Base-by-base conservation (phyloP, 2,113 vertebrate genomes). In the Burhinus bistriatus region DNA sequence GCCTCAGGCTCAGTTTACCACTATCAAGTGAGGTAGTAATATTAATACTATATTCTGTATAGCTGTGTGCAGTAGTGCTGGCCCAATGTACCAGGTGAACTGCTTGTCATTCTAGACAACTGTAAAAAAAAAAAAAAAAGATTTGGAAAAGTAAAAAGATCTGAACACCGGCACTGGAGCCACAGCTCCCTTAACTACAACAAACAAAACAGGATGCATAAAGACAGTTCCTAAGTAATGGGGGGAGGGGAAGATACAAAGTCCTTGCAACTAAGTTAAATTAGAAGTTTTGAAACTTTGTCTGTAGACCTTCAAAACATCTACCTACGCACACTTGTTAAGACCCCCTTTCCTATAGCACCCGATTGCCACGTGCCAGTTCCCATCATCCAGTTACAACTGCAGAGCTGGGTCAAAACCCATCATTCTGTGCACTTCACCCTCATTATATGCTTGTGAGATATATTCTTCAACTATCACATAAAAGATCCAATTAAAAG, bases 401-500 rank as follows among this genome's bases (percentile, higher is more conserved):
- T 4, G 2, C 22, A 86, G 66, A 91, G 16, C 15, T 76, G 36
- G 42, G 72, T 82, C 65, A 92, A 92, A 92, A 23, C 14, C 25
- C 76, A 82, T 52, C 23, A 57, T 52, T 72, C 65, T 75, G 27
- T 78, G 40, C n/a, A 62, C 17, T 78, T 81, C 61, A 90, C 29
- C 54, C 94, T 55, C 0, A 0, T 52, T 70, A 73, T 25, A 45
- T 68, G 32, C 42, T 66, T 91, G n/a, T 73, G 91, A 87, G 25
- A 92, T 47, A 73, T 49, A 86, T 0, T 54, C 40, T 77, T 77
- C 11, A 14, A 87, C 52, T 64, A 36, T 44, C 51, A 71, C 29
- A 40, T 29, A 71, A 83, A 89, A 92, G 30, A 91, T 36, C 51
- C 76, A 95, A 13, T 75, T 89, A 95, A 95, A 95, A 94, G 15